These are phyloP conservation scores for Drosophila sp. DNA, from an alignment of 1,140 invertebrate species.

Conservation along the genomic window DNA sequence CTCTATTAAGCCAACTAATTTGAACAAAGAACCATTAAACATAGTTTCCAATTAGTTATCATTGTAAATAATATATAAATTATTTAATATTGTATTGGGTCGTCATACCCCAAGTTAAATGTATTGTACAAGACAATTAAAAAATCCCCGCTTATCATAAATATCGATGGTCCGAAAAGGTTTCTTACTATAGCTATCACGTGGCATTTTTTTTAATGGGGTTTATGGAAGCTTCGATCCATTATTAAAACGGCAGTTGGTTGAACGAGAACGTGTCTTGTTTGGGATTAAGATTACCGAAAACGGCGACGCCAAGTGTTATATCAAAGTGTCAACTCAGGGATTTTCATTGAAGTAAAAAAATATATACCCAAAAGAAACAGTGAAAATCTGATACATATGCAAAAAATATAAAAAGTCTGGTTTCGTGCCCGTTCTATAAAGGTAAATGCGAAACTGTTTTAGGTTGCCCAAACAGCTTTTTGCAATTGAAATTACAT, in stretches of 20 bases:
- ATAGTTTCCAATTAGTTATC: not conserved
- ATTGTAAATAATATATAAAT: not conserved
- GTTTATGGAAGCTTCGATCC: slow-evolving; percentile 16
- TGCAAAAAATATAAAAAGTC: slow-evolving; percentile 29
- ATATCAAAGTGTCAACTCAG: slow-evolving; percentile 66
- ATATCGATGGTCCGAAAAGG: slow-evolving; percentile 18
- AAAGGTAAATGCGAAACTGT: slow-evolving; percentile 35
- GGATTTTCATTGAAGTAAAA: slow-evolving; percentile 54
- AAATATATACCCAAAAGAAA: slow-evolving; percentile 35
- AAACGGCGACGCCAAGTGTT: slow-evolving; percentile 35
- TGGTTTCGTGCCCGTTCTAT: slow-evolving; percentile 27
- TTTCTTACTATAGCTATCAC: slow-evolving; percentile 25
- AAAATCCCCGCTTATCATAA: slow-evolving; percentile 46
- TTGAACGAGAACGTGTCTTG: slow-evolving; percentile 36
- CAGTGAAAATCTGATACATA: slow-evolving; percentile 14
- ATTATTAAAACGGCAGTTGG: slow-evolving; percentile 29
- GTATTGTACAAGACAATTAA: slow-evolving; percentile 2
- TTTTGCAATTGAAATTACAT: slow-evolving; percentile 28
- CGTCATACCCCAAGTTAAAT: not conserved
- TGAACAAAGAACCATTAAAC: not conserved
- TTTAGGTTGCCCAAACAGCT: slow-evolving; percentile 38
- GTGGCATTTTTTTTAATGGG: slow-evolving; percentile 36
- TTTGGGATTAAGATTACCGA: slow-evolving; percentile 56
- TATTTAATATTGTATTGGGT: not conserved
- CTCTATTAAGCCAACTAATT: not conserved